Evolutionary conservation across 2,888 invertebrate genomes (phyloP), one percentile per base, ranked within the genome.

Genomic region (Anagyrus pseudococci): DNA sequence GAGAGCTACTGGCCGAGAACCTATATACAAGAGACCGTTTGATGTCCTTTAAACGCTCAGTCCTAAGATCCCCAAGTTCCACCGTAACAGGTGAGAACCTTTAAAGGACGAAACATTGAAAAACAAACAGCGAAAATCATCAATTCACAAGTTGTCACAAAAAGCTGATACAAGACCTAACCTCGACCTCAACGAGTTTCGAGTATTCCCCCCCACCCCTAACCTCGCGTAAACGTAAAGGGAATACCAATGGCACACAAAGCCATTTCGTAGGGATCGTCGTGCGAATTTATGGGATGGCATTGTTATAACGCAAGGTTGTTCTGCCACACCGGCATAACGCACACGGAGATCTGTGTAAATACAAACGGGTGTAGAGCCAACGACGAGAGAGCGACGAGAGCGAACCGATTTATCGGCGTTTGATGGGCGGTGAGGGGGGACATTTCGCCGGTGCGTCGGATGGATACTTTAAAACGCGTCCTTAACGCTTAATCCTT

Each of bases 301-400:
- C 44, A 64, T 64, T 64, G 48, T 60, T 64, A 57, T 64, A 57
- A 64, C 54, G 49, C 33, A 22, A 37, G 52, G 7, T 54, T 60
- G 40, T 50, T 40, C 46, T 40, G 26, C 8, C 8, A 8, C 8
- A 8, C 33, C 4, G 15, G 19, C 19, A 17, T 26, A 19, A 19
- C 2, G 25, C 15, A 4, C 26, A 13, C 19, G 33, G 19, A 49
- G 19, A 41, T 60, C n/a, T n/a, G 33, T 2, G 33, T 15, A 37
- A 37, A 37, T 37, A 37, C 15, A 37, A 2, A 15, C 8, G 33
- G 33, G 26, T 40, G 22, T 26, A 22, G 4, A 17, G 25, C 6
- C 22, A 33, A 8, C 1, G 10, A 29, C 26, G 29, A n/a, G 40
- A 25, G n/a, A 33, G 15, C 19, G 40, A 8, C 33, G 20, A 41